Evolutionary conservation across 2,797 vertebrate species (phyloP), one percentile per base, ranked within the genome.

Genomic region (Artibeus jamaicensis): DNA sequence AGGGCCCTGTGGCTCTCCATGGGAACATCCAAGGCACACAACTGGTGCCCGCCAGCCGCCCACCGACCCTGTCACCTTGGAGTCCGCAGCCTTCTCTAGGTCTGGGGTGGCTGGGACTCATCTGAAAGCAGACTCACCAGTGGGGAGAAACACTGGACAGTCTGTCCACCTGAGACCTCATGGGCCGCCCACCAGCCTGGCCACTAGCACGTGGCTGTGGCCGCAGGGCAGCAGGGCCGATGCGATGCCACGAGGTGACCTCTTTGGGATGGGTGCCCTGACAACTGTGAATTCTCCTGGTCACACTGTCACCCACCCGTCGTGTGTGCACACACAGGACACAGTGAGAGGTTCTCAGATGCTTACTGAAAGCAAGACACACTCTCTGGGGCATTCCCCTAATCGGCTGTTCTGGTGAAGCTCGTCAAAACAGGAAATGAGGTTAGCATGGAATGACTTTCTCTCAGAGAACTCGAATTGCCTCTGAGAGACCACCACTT

Each of bases 381-480:
- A 81, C 96, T 96, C 94, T 98, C 97, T 98, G 97, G 97, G 97
- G 97, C 97, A 98, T 97, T 97, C 97, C 97, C 97, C 97, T 96
- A 95, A 96, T 97, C 39, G 97, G 76, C 96, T 93, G 96, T 91
- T 74, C 97, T 98, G 96, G 97, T 96, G 97, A 97, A 93, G 95
- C 97, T 97, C 97, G 94, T 98, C 97, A 98, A 98, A 98, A 97
- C 97, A 97, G 96, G 97, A 97, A 97, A 97, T 97, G 95, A 97
- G 97, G 95, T 97, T 98, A 97, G 96, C 97, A 97, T 97, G 97
- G 97, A 98, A 98, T 98, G 96, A 98, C 97, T 98, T 97, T 98
- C 97, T 97, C 97, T 97, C 53, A 96, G 96, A 97, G 96, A 94
- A 79, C 83, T 57, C 1, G 14, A 14, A 39, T 15, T 21, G 62